These are phyloP conservation scores for Tragelaphus scriptus DNA, from an alignment of 2,113 vertebrate species.

Conservation along the genomic window DNA sequence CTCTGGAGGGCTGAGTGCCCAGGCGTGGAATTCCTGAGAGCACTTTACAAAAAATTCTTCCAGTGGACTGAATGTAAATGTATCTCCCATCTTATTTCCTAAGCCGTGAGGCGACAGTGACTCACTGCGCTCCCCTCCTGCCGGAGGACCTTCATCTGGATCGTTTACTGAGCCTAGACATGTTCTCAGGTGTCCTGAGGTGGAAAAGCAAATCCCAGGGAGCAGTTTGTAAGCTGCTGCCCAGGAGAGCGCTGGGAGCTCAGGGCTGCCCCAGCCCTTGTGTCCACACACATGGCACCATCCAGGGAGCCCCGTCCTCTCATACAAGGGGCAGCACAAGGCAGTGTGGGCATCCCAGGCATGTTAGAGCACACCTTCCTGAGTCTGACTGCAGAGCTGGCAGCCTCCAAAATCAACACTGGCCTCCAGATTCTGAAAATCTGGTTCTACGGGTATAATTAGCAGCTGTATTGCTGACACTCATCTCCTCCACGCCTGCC, in stretches of 20 bases:
- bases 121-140: neutral
- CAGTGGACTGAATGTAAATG: too few species aligned
- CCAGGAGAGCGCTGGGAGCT: neutral
- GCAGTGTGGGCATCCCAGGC: neutral
- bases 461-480: neutral
- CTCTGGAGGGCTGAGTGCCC: neutral
- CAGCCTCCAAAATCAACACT: neutral
- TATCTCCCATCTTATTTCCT: neutral
- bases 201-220: neutral
- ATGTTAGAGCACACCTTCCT: neutral
- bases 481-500: neutral
- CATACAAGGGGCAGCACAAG: rapidly evolving
- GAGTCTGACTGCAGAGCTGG: neutral
- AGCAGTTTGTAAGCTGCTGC: neutral
- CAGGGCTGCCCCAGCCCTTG: rapidly evolving
- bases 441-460: neutral
- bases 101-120: neutral
- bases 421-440: neutral
- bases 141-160: neutral
- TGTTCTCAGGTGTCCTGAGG: neutral
- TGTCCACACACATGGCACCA: rapidly evolving
- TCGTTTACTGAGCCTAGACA: neutral
- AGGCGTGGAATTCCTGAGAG: neutral
- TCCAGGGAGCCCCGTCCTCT: neutral
- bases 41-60: neutral